phyloP scores from a whole-genome alignment of 2,888 invertebrate species.

The Lysandra coridon region DNA sequence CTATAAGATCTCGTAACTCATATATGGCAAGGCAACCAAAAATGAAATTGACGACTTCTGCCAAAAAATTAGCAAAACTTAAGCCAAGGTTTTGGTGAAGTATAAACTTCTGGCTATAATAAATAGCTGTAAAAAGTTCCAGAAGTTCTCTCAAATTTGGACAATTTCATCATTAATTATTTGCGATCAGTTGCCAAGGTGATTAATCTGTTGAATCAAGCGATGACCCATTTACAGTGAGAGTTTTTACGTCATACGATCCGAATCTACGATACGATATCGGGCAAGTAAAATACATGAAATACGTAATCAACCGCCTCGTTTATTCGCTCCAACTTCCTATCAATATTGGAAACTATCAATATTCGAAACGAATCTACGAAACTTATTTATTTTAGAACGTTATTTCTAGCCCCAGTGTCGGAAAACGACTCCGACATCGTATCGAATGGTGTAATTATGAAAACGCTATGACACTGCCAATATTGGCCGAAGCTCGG shows the following conservation, averaged over 20 bases:
- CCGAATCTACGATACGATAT: background rate
- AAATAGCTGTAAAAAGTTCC: background rate
- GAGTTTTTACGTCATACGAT: background rate
- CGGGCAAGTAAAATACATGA: background rate
- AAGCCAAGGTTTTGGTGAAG: background rate
- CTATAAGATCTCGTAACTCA: background rate
- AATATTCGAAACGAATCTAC: background rate
- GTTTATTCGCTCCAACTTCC: background rate
- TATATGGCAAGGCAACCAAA: background rate
- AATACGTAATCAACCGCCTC: background rate
- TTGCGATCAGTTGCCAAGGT: slow-evolving; percentile 11
- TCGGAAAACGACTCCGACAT: background rate
- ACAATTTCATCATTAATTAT: slow-evolving; percentile 15
- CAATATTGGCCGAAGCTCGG: slow-evolving; percentile 6
- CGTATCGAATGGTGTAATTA: background rate
- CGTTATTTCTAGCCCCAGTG: background rate
- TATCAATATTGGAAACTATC: background rate
- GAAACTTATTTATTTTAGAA: background rate
- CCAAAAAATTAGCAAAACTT: background rate
- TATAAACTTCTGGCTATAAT: background rate
- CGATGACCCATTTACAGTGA: slow-evolving; percentile 10
- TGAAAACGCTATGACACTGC: background rate
- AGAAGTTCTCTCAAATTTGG: background rate
- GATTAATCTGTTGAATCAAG: slow-evolving; percentile 16
- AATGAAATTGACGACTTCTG: background rate